A percentile compares a stretch with the other conserved stretches of the same genome.
Conservation (phyloP, 2,888 invertebrate genomes). For the Polydrusus tereticollis region DNA sequence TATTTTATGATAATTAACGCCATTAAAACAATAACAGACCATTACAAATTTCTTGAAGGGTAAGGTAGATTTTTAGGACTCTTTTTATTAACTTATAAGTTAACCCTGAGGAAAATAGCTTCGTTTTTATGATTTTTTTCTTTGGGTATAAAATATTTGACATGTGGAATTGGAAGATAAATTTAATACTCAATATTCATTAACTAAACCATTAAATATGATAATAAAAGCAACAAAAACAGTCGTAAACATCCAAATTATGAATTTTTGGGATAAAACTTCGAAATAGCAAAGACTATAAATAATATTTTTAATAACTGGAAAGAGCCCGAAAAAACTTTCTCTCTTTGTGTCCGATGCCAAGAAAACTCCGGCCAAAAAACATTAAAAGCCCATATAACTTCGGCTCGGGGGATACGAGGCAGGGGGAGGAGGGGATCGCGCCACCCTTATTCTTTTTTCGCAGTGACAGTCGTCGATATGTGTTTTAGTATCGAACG, state of each 20-base stretch:
- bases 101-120: neutral
- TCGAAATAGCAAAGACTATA: conserved; percentile 20
- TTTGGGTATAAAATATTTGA: conserved; percentile 3
- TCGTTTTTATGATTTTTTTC: neutral
- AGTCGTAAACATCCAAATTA: conserved; percentile 15
- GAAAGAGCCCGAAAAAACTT: conserved; percentile 28
- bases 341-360: conserved; percentile 16
- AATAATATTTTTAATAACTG: conserved; percentile 37
- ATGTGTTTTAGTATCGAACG: conserved; percentile 68
- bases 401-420: conserved; percentile 20
- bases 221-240: conserved; percentile 9
- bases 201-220: conserved; percentile 16
- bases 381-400: conserved; percentile 49
- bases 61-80: too few relatives aligned
- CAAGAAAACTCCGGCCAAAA: conserved; percentile 39
- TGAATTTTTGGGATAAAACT: neutral
- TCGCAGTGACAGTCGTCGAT: conserved; percentile 59
- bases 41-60: too few relatives aligned
- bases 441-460: conserved; percentile 36
- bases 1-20: too few relatives aligned
- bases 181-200: conserved; percentile 8
- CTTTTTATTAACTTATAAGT: neutral
- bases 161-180: neutral
- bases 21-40: too few relatives aligned
- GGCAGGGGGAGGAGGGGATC: conserved; percentile 20